Conservation (phyloP, 2,888 invertebrate genomes). For the Pristionchus arcanus region DNA sequence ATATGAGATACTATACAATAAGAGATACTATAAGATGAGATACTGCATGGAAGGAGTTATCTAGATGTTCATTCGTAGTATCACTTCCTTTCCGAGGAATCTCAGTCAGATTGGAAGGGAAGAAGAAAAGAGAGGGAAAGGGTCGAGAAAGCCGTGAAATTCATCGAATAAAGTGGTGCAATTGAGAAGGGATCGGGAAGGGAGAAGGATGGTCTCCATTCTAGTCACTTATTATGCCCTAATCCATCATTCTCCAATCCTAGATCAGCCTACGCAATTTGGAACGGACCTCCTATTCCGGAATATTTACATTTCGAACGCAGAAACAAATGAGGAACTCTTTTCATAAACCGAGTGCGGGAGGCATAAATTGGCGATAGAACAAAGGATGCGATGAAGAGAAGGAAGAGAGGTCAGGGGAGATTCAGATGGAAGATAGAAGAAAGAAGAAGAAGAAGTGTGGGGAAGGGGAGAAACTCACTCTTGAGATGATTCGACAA, state of each 20-base stretch:
- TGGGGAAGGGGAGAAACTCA: slow-evolving; percentile 11
- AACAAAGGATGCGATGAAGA: slow-evolving; percentile 20
- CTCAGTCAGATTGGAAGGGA: slow-evolving; percentile 4
- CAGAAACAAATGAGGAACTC: background rate
- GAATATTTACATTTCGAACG: background rate
- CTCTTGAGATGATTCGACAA: background rate
- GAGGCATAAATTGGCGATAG: slow-evolving; percentile 15
- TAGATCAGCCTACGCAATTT: background rate
- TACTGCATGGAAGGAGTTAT: background rate
- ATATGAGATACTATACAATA: background rate
- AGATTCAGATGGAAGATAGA: slow-evolving; percentile 34
- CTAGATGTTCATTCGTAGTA: background rate
- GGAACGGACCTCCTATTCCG: background rate
- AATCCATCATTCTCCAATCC: background rate
- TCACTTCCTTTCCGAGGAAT: slow-evolving; percentile 11
- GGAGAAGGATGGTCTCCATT: background rate
- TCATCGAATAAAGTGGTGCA: slow-evolving; percentile 46
- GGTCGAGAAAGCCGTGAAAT: slow-evolving; percentile 51
- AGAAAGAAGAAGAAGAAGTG: slow-evolving; percentile 7
- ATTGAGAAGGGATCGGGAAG: slow-evolving; percentile 7
- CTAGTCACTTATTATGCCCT: background rate
- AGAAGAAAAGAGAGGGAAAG: background rate
- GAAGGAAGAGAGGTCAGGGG: slow-evolving; percentile 13
- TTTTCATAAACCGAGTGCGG: background rate
- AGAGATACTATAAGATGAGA: too few relatives aligned